These are phyloP conservation scores for Enchytraeus crypticus DNA, from an alignment of 2,888 invertebrate genomes.

Conservation along the genomic window DNA sequence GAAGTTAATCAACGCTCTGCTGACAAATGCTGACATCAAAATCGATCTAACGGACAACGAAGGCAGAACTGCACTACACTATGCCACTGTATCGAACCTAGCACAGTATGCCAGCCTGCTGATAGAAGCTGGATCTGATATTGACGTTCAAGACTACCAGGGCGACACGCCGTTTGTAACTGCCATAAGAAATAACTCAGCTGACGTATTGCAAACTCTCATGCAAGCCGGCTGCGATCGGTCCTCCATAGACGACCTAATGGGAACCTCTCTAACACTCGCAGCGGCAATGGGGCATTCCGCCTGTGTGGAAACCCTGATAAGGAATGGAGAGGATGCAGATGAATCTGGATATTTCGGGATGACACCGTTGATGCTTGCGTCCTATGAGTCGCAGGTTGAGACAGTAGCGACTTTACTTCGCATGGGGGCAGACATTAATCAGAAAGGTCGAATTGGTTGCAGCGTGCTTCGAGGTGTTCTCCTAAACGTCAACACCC, in stretches of 20 bases:
- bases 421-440: constrained; percentile 9
- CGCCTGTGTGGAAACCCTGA: constrained; percentile 8
- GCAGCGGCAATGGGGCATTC: constrained; percentile 5
- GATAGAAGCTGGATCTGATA: constrained; percentile 6
- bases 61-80: constrained; percentile 14
- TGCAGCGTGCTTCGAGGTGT: constrained; percentile 1
- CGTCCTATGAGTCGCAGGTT: constrained; percentile 11
- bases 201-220: constrained; percentile 3
- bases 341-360: constrained; percentile 18
- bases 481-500: neutral
- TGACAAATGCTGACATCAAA: constrained; percentile 11
- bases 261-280: constrained; percentile 12
- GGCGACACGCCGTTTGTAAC: constrained; percentile 12
- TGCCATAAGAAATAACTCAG: constrained; percentile 5
- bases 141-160: constrained; percentile 7
- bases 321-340: constrained; percentile 15
- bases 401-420: constrained; percentile 7
- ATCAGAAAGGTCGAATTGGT: constrained; percentile 6
- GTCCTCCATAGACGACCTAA: constrained; percentile 11
- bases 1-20: neutral
- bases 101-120: constrained; percentile 1
- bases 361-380: constrained; percentile 15
- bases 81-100: constrained; percentile 2
- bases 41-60: constrained; percentile 1
- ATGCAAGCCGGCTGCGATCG: constrained; percentile 16